A percentile compares a stretch with the other conserved stretches of the same genome.
Evolutionary conservation across 2,797 vertebrate species (phyloP).

Genomic region (Ceyx erithaca): DNA sequence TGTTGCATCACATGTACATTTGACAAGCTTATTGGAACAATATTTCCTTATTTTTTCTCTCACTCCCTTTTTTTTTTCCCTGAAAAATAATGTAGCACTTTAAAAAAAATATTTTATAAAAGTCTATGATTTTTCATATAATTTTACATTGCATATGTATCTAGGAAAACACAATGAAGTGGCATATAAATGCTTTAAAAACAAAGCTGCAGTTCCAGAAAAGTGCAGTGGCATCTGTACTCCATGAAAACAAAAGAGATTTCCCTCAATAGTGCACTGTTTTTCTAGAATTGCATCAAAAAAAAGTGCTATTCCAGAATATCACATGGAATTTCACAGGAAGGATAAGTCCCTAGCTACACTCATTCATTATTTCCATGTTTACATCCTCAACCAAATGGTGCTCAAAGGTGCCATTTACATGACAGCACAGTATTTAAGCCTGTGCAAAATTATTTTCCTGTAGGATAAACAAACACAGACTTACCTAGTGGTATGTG

Average conservation of each 20-base stretch:
- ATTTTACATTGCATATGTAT: not conserved
- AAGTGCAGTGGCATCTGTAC: not conserved
- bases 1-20: not conserved
- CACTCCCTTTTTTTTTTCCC: not conserved
- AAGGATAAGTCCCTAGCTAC: not conserved
- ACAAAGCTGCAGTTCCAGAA: not conserved
- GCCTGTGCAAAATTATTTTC: not conserved
- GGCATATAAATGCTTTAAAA: not conserved
- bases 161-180: not conserved
- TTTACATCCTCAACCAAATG: not conserved
- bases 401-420: not conserved
- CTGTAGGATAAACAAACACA: rapidly evolving
- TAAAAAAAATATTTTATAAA: not conserved
- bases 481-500: slow-evolving; percentile 87
- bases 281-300: not conserved
- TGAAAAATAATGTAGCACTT: not conserved
- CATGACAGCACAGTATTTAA: not conserved
- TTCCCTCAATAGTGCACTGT: rapidly evolving
- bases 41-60: not conserved
- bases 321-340: not conserved
- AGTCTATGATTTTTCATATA: not conserved
- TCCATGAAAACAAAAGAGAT: not conserved
- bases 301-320: not conserved
- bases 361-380: not conserved
- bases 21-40: not conserved